A percentile compares a stretch with the other conserved stretches of the same genome.
Conservation (phyloP, 2,888 invertebrate species). For the Enchytraeus crypticus region DNA sequence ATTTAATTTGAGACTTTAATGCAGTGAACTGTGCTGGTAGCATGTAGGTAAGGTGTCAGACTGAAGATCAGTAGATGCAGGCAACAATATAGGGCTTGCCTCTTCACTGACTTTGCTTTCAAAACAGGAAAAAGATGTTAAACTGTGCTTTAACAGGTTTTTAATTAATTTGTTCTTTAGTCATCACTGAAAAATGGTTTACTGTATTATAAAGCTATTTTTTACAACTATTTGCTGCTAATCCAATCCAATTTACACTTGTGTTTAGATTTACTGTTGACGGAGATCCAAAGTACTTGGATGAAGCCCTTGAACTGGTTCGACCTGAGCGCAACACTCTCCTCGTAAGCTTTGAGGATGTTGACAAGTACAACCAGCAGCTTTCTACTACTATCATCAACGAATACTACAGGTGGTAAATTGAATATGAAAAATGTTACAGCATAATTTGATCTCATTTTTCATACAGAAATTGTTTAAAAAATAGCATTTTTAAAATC, state of each 20-base stretch:
- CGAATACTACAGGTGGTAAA: slow-evolving; percentile 85
- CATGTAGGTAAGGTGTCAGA: no score
- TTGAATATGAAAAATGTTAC: not conserved
- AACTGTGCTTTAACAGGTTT: not conserved
- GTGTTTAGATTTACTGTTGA: slow-evolving; percentile 55
- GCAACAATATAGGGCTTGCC: no score
- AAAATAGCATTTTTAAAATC: not conserved
- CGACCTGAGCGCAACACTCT: slow-evolving; percentile 85
- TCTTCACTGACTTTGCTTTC: no score
- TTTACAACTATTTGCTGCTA: no score
- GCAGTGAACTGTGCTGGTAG: no score
- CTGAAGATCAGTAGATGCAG: no score
- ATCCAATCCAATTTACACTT: no score
- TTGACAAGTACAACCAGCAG: slow-evolving; percentile 85
- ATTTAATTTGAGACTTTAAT: no score
- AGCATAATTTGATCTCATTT: not conserved
- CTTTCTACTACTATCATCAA: slow-evolving; percentile 84
- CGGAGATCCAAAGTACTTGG: slow-evolving; percentile 75
- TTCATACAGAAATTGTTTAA: not conserved
- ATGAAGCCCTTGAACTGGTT: slow-evolving; percentile 68
- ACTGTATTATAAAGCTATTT: no score
- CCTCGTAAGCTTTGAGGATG: slow-evolving; percentile 78
- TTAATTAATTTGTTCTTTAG: not conserved
- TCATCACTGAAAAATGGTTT: no score
- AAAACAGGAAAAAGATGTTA: no score